Evolutionary conservation across 2,888 invertebrate species (phyloP).

Genomic region (Pseudanteris insignis): DNA sequence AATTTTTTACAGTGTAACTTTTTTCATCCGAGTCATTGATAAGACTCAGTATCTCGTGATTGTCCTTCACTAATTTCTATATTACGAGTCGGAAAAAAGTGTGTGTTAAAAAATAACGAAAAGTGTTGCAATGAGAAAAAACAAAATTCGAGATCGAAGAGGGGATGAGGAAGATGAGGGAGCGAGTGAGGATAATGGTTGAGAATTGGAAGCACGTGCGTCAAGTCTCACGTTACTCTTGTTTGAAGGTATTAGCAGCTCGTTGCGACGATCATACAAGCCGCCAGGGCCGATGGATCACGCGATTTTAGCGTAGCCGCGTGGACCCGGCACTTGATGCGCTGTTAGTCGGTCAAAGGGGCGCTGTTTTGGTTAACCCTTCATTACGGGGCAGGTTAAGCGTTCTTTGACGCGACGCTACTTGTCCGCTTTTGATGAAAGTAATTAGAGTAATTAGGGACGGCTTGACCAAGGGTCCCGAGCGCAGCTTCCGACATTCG

Average conservation of each 20-base stretch:
- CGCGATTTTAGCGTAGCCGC: slow-evolving; percentile 30
- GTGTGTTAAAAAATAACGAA: too few relatives aligned
- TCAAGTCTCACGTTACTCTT: slow-evolving; percentile 11
- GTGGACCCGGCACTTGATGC: slow-evolving; percentile 28
- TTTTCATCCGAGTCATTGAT: too few relatives aligned
- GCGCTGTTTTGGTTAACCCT: slow-evolving; percentile 36
- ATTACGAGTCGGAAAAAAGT: too few relatives aligned
- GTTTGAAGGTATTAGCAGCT: slow-evolving; percentile 45
- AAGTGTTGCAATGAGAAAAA: neutral
- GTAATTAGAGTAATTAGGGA: slow-evolving; percentile 38
- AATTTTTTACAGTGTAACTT: too few relatives aligned
- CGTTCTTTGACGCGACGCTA: slow-evolving; percentile 27
- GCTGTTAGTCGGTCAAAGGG: slow-evolving; percentile 34
- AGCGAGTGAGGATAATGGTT: neutral
- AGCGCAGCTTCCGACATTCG: slow-evolving; percentile 1
- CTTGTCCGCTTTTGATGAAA: slow-evolving; percentile 35
- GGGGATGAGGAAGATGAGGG: slow-evolving; percentile 1
- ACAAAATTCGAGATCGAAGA: neutral
- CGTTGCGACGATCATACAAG: slow-evolving; percentile 38
- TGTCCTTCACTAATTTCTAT: too few relatives aligned
- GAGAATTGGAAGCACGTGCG: slow-evolving; percentile 9
- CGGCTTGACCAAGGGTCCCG: slow-evolving; percentile 32
- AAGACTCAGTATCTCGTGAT: too few relatives aligned
- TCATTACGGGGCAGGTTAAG: slow-evolving; percentile 33
- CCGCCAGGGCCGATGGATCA: slow-evolving; percentile 26